Base-by-base conservation (phyloP, 1,140 invertebrate species). In the Cotesia vestalis region DNA sequence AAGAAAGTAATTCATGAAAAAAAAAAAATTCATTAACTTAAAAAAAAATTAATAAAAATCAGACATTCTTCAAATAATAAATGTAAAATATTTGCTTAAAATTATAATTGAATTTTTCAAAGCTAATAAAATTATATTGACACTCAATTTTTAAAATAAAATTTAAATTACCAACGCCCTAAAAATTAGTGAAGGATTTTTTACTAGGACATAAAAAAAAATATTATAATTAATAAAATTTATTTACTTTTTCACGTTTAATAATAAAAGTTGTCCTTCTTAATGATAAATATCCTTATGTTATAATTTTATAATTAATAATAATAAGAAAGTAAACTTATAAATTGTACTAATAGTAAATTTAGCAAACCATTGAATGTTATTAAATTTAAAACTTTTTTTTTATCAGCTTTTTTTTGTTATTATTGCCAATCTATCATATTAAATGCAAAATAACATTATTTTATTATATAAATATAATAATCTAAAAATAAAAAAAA, bases 141-240 rank as follows among this genome's bases (percentile, higher is more conserved):
- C 0, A 27, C 1, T 27, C 3, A 1, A 27, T 3, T 27, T 2
- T 27, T 27, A 2, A 27, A 27, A 27, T 27, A 27, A 27, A 27
- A 27, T 27, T 27, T 27, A 27, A 27, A 27, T 27, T 27, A 27
- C 3, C 27, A 27, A 27, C 3, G 1, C 1, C 1, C 27, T 27
- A 27, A 27, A 27, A 27, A 27, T 27, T 27, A 11, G 8, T 46
- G 2, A 55, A 55, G 53, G 17, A 55, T 55, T 55, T 55, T n/a
- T 55, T 55, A 55, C 11, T 55, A 55, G 53, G 14, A 82, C 78
- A 75, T 74, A 71, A 73, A 80, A 80, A 79, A 73, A 69, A 80
- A 80, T 80, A 69, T 38, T 40, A 14, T 63, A 63, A n/a, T 63
- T 40, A 63, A 63, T 63, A 63, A 63, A 63, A 63, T 63, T 63